Base-by-base conservation (phyloP, 1,140 invertebrate genomes). In the Drosophila punjabiensis region DNA sequence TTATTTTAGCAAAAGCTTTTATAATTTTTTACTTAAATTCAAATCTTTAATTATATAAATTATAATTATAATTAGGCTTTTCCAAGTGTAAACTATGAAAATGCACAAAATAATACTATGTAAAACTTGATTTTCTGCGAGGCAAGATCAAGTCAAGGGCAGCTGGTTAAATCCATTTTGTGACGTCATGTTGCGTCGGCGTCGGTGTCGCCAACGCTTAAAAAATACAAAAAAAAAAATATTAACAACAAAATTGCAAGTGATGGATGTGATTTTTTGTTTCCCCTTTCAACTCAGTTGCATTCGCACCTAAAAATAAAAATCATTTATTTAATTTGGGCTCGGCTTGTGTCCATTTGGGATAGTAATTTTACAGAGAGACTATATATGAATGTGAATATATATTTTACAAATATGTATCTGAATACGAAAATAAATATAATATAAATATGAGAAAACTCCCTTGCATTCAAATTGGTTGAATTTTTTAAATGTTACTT, bases 111-210 rank as follows among this genome's bases (percentile, higher is more conserved):
- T n/a, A 24, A 24, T 35, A 62, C 18, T 35, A 9, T 37, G 33
- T 62, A 18, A 63, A 63, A 35, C 67, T 67, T 9, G 20, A 53
- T 45, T 70, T 70, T 69, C 47, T 35, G 30, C 35, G 30, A 35
- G 13, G 8, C 7, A 39, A 47, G 32, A 69, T 47, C 37, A 35
- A 39, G 50, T 47, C 67, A 73, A 52, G 68, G 55, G 55, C 68
- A 73, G 13, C 69, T 11, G 55, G 37, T 60, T 70, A 43, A 74
- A 61, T 35, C 14, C 30, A 61, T 52, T 37, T 24, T 35, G 35
- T 70, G 68, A 70, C 68, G 68, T 74, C 67, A 74, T 28, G 5
- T 43, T 2, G 56, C 70, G 68, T 73, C n/a, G 55, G 67, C 37
- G 53, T 52, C n/a, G 55, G 67, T 30, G 53, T 52, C 33, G 30